phyloP scores from a whole-genome alignment of 2,113 vertebrate species.

The Capreolus pygargus region DNA sequence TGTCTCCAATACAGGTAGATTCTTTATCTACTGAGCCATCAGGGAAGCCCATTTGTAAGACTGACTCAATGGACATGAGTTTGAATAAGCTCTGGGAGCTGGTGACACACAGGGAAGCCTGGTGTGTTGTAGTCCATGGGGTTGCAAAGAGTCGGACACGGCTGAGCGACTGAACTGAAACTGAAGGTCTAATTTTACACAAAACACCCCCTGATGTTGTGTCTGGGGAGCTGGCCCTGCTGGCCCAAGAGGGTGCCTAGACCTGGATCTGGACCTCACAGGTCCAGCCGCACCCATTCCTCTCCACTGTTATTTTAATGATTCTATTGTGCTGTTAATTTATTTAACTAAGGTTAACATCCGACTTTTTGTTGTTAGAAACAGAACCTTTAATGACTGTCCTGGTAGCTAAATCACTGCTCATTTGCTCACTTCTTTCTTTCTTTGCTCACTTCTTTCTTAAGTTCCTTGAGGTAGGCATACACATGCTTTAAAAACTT shows the following conservation, averaged over 20 bases:
- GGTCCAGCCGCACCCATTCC: background rate
- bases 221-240: background rate
- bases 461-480: background rate
- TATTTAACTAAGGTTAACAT: background rate
- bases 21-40: background rate
- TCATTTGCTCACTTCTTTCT: background rate
- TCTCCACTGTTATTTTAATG: background rate
- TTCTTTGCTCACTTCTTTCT: background rate
- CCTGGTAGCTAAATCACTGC: background rate
- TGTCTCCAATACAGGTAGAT: background rate
- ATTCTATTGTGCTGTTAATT: background rate
- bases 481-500: background rate
- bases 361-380: background rate
- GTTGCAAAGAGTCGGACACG: background rate
- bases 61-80: background rate
- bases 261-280: background rate
- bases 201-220: background rate
- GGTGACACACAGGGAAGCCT: background rate
- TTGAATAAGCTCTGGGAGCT: background rate
- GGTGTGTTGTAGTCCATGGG: background rate
- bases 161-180: background rate
- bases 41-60: background rate
- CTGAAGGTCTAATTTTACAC: background rate
- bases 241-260: background rate
- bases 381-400: background rate